Percentiles rank a stretch among this genome's conserved stretches.
Evolutionary conservation across 2,888 invertebrate genomes (phyloP).

Genomic region (Operophtera brumata): DNA sequence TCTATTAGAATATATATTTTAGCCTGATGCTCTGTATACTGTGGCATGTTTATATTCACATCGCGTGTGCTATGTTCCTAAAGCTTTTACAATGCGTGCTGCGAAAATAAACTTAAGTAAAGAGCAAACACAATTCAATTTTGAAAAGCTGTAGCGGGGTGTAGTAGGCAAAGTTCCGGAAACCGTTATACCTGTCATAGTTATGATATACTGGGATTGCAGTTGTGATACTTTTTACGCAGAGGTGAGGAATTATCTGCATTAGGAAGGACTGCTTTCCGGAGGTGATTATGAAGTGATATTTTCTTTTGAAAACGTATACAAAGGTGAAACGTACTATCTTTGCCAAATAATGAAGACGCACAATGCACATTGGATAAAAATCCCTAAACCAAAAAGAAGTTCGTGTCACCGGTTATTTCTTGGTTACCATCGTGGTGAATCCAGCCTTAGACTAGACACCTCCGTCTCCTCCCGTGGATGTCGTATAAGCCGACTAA

Average conservation of each 20-base stretch:
- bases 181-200: slow-evolving; percentile 61
- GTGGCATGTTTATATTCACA: slow-evolving; percentile 64
- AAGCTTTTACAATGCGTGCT: slow-evolving; percentile 26
- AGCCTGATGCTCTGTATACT: slow-evolving; percentile 46
- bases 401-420: too few species aligned
- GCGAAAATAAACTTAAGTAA: slow-evolving; percentile 49
- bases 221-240: slow-evolving; percentile 45
- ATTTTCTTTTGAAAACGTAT: too few species aligned
- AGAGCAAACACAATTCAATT: slow-evolving; percentile 46
- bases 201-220: slow-evolving; percentile 59
- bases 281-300: too few species aligned
- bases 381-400: too few species aligned
- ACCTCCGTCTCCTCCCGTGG: too few species aligned
- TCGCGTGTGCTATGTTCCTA: slow-evolving; percentile 51
- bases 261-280: too few species aligned
- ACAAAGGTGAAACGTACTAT: too few species aligned
- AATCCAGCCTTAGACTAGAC: too few species aligned
- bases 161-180: slow-evolving; percentile 47
- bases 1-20: slow-evolving; percentile 68
- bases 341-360: too few species aligned
- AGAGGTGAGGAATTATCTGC: slow-evolving; percentile 24
- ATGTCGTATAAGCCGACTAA: too few species aligned
- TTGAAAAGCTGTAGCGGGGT: slow-evolving; percentile 33
- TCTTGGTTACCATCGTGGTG: too few species aligned
- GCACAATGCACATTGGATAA: too few species aligned